These are phyloP conservation scores for Cydia splendana DNA, from an alignment of 1,140 invertebrate species.

Conservation along the genomic window DNA sequence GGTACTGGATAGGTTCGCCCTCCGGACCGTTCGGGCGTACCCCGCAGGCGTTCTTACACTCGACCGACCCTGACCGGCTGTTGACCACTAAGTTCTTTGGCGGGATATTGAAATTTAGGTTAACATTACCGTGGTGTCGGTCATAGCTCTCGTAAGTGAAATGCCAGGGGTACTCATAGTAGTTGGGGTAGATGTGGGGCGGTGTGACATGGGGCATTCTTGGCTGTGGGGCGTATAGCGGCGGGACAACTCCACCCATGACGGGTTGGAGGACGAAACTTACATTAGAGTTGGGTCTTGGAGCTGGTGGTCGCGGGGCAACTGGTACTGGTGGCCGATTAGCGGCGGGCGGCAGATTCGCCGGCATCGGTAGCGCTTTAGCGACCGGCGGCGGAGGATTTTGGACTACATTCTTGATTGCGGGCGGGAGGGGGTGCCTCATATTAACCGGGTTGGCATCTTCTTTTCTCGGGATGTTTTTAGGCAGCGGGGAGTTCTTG, in stretches of 20 bases:
- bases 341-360: slow-evolving; percentile 47
- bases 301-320: slow-evolving; percentile 34
- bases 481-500: slow-evolving; percentile 39
- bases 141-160: slow-evolving; percentile 69
- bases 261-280: slow-evolving; percentile 74
- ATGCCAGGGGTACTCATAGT: slow-evolving; percentile 74
- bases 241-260: slow-evolving; percentile 57
- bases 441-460: slow-evolving; percentile 25
- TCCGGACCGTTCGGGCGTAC: slow-evolving; percentile 41
- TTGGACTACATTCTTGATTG: slow-evolving; percentile 42
- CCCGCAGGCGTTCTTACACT: slow-evolving; percentile 57
- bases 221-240: slow-evolving; percentile 55
- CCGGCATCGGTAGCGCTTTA: slow-evolving; percentile 53
- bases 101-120: slow-evolving; percentile 71
- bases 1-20: slow-evolving; percentile 47
- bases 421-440: slow-evolving; percentile 34
- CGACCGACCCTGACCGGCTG: slow-evolving; percentile 49
- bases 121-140: slow-evolving; percentile 63
- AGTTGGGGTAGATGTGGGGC: slow-evolving; percentile 60
- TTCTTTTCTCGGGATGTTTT: slow-evolving; percentile 37
- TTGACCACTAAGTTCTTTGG: slow-evolving; percentile 70
- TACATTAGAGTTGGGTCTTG: slow-evolving; percentile 68
- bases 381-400: slow-evolving; percentile 43
- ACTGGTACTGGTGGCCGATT: slow-evolving; percentile 35
- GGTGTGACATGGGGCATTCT: slow-evolving; percentile 48